Base-by-base conservation (phyloP, 2,797 vertebrate genomes). In the Platalea minor region DNA sequence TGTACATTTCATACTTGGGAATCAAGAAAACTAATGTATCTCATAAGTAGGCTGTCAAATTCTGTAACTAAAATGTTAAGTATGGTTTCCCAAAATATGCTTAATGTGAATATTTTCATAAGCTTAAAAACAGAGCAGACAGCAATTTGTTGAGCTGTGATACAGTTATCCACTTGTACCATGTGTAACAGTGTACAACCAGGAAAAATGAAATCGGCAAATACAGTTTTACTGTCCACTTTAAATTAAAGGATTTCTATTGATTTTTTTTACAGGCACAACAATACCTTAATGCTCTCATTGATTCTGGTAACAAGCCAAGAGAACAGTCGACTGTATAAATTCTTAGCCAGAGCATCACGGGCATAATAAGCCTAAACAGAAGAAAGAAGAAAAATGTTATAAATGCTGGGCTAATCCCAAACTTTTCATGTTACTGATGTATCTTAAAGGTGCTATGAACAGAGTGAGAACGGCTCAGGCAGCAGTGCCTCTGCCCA, bases 231-330 rank as follows among this genome's bases (percentile, higher is more conserved):
- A 85, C 23, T 21, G 48, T 68, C 54, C 24, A 18, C 68, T 92
- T 74, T 23, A 50, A 95, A 60, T 51, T 31, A 81, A 75, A 88
- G n/a, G 54, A 74, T 89, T 90, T 48, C 46, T 79, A 93, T 81
- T 35, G 61, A 51, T 85, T 89, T 82, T 69, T 72, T 72, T 93
- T 69, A 50, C 41, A 29, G 65, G 18, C 78, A 80, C 19, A 77
- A 43, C 48, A 94, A 91, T 98, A 99, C 99, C 98, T 99, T 99
- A 94, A 99, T 99, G 98, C 99, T 99, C 97, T 99, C 99, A 72
- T 99, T 99, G 98, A 99, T 99, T 94, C 99, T 98, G 93, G 98
- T 99, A 37, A 99, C 99, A 54, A 99, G 97, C 99, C 99, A 99
- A 70, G 99, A 99, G 92, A 99, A 99, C 70, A 99, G 97, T 11